Evolutionary conservation across 2,797 vertebrate genomes (phyloP), one percentile per base, ranked within the genome.

Genomic region (Microctenopoma steveboyesi): DNA sequence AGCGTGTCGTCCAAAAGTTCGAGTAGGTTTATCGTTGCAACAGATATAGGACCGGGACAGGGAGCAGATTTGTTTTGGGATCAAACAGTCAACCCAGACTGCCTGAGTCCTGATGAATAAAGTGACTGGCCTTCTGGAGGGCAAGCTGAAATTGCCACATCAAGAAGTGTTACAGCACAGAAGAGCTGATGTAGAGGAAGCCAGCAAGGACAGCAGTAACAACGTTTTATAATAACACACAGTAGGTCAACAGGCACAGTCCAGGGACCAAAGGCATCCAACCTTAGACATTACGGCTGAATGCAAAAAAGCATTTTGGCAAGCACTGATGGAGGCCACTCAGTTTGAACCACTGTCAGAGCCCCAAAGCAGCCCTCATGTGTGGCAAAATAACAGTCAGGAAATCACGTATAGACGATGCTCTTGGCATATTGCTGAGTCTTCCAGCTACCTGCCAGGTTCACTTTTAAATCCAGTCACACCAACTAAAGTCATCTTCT

Each of bases 1-100:
- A 94, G 95, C 30, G 81, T 90, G 87, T 80, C 78, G 75, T 84
- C 77, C 28, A 63, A 74, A 64, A 7, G 83, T 53, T 65, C 58
- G 47, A 53, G 39, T 30, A 7, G 63, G 42, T 55, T 70, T 74
- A 35, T 58, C 51, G 70, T 47, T 15, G 40, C 28, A 45, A 18
- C 28, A 43, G 56, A 70, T 61, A 61, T 59, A 62, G 48, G 72
- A 42, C 15, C 27, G 1, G 15, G n/a, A 51, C 42, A 1, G 7
- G 25, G 37, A 61, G 0, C 1, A 59, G 47, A 49, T 52, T 46
- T 2, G 13, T 25, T 39, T 61, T 33, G 39, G 63, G 48, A 59
- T 82, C 63, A 54, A 13, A 35, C 7, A 18, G 52, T 73, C 1
- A 1, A 27, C 51, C 47, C 71, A 35, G 45, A 27, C 42, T 16